phyloP scores from a whole-genome alignment of 1,140 invertebrate species.

The Fopius arisanus region DNA sequence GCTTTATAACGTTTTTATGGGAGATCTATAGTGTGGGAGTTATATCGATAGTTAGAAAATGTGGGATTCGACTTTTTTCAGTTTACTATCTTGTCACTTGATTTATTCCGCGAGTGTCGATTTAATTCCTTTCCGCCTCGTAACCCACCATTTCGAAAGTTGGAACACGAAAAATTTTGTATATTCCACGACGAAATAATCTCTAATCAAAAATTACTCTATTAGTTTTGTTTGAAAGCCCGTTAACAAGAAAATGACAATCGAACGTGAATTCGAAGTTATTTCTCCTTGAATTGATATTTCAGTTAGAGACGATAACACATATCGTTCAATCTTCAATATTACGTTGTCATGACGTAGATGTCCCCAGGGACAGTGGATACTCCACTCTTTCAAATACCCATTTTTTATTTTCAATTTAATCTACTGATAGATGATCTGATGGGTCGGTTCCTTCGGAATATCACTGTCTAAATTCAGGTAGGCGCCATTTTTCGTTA shows the following conservation, averaged over 20 bases:
- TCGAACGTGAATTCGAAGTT: background rate
- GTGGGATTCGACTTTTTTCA: too few species aligned
- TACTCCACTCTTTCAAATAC: background rate
- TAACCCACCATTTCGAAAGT: background rate
- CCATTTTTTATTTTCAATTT: slow-evolving; percentile 11
- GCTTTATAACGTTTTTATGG: too few species aligned
- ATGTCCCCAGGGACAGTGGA: too few species aligned
- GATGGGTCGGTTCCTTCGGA: slow-evolving; percentile 57
- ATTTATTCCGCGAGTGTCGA: too few species aligned
- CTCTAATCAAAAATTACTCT: background rate
- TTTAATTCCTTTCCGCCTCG: background rate
- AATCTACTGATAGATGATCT: slow-evolving; percentile 62
- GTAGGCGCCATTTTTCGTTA: slow-evolving; percentile 55
- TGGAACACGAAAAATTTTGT: background rate
- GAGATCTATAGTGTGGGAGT: too few species aligned
- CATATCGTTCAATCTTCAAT: background rate
- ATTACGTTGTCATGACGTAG: background rate
- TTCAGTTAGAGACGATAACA: background rate
- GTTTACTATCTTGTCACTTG: too few species aligned
- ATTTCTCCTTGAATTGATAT: background rate
- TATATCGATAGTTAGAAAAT: too few species aligned
- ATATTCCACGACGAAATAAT: background rate
- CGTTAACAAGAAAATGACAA: slow-evolving; percentile 4
- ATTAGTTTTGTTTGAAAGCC: slow-evolving; percentile 4
- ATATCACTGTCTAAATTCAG: slow-evolving; percentile 61